Base-by-base conservation (phyloP, 2,888 invertebrate genomes). In the Lottia scabra region DNA sequence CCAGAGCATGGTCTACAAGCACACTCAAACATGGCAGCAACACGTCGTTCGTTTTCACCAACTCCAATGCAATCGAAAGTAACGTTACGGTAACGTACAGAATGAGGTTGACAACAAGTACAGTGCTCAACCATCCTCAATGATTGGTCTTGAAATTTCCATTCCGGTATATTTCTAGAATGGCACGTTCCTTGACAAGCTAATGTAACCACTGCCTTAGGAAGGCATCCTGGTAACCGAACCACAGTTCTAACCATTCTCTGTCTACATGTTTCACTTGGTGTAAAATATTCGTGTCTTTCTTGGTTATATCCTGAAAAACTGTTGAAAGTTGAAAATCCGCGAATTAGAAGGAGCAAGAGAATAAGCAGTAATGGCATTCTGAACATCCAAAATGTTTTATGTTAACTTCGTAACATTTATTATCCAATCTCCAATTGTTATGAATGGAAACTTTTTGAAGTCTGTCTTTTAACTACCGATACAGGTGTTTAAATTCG, bases 1-100 rank as follows among this genome's bases (percentile, higher is more conserved):
- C 72, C 72, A 5, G 78, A 72, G 44, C 80, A 80, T 12, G 80
- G 80, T 38, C 80, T 48, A 66, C 80, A 80, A 23, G 76, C 77
- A 45, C 80, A 80, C 15, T 65, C 62, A 19, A 76, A 69, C 2
- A 75, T 72, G 27, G 63, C 74, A 12, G 71, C 75, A 12, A 66
- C 16, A 5, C 66, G 30, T 43, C 30, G n/a, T 8, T 48, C 66
- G 1, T 43, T 45, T n/a, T 38, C 38, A 1, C 13, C 56, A 27
- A 69, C 30, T 3, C 66, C 68, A 0, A 74, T 75, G 65, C 80
- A 80, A 5, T 56, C 63, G 66, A 78, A 75, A 2, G 27, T 13
- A 6, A 77, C 65, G 1, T 45, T 43, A 8, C 69, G 48, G 46
- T 66, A 72, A 23, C 63, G 63, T 27, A 72, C 46, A 15, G 63